A percentile compares a stretch with the other conserved stretches of the same genome.
phyloP scores from a whole-genome alignment of 2,113 vertebrate genomes.

The Chascanopsetta lugubris region DNA sequence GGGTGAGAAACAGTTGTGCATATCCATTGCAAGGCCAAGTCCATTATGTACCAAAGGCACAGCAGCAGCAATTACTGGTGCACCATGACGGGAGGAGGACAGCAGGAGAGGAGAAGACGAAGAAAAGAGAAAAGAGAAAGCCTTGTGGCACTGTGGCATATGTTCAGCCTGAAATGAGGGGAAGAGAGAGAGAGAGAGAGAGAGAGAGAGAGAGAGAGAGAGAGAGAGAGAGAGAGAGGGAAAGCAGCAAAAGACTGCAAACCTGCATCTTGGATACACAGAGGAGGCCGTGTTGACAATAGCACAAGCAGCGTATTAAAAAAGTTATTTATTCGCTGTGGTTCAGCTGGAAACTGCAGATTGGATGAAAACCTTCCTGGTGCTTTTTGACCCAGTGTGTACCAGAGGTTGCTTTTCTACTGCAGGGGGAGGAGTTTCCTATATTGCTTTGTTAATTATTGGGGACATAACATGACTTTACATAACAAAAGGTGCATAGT shows the following conservation, averaged over 20 bases:
- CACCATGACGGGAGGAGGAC: conserved; percentile 41
- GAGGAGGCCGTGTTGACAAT: conserved; percentile 47
- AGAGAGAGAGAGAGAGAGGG: conserved; percentile 6
- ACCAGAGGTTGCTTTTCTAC: conserved; percentile 28
- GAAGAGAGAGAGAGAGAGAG: conserved; percentile 13
- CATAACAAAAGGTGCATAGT: too few relatives aligned
- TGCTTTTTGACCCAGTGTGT: conserved; percentile 60
- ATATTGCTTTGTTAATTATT: too few relatives aligned
- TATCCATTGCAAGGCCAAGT: conserved; percentile 50
- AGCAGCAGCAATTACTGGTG: conserved; percentile 67
- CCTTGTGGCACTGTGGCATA: conserved; percentile 23
- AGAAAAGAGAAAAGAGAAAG: background rate
- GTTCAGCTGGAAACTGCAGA: conserved; percentile 47
- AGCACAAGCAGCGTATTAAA: conserved; percentile 53
- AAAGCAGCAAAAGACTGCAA: conserved; percentile 40
- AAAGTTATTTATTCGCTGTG: conserved; percentile 56
- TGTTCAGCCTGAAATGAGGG: conserved; percentile 18
- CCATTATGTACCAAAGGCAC: conserved; percentile 67
- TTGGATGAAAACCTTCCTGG: background rate
- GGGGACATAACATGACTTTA: too few relatives aligned
- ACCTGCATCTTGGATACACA: conserved; percentile 45
- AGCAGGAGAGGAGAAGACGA: conserved; percentile 30
- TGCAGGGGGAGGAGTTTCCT: conserved; percentile 20
- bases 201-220: background rate
- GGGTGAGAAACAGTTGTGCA: conserved; percentile 56